These are phyloP conservation scores for Patagioenas fasciata DNA, from an alignment of 2,113 vertebrate genomes.

Conservation along the genomic window DNA sequence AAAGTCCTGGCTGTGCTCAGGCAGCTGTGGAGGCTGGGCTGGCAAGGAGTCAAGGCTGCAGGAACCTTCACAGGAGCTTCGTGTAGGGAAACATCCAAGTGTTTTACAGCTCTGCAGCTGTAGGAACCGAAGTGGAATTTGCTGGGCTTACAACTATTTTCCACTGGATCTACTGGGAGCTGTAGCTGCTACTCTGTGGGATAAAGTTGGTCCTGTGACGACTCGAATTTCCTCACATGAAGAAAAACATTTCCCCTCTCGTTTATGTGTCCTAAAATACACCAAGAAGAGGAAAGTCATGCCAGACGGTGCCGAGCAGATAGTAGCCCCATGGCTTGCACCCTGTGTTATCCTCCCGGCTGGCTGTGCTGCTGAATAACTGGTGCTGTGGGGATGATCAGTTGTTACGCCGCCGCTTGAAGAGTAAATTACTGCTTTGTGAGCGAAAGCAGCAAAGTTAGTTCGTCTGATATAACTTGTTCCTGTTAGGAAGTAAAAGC, in stretches of 20 bases:
- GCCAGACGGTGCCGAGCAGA: neutral
- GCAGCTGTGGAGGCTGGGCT: neutral
- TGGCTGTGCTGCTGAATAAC: neutral
- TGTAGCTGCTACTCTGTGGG: neutral
- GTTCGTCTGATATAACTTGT: conserved; percentile 23
- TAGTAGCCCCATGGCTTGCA: neutral
- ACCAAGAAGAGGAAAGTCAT: neutral
- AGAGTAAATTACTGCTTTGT: neutral
- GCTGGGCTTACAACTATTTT: conserved; percentile 2
- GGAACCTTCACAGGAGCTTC: conserved; percentile 4
- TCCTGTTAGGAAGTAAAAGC: conserved; percentile 12
- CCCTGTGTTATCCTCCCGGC: neutral
- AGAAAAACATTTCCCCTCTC: neutral
- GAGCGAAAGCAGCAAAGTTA: neutral
- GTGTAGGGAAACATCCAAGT: neutral
- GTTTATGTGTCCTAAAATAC: neutral
- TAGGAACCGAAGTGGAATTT: neutral
- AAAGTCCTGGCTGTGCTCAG: neutral
- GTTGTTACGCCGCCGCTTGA: neutral
- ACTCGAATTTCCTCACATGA: neutral
- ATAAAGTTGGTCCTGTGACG: neutral
- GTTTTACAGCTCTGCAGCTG: neutral
- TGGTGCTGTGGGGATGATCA: neutral
- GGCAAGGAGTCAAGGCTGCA: neutral
- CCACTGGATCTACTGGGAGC: conserved; percentile 6